Conservation (phyloP, 2,113 vertebrate genomes). For the Heterochromis multidens region DNA sequence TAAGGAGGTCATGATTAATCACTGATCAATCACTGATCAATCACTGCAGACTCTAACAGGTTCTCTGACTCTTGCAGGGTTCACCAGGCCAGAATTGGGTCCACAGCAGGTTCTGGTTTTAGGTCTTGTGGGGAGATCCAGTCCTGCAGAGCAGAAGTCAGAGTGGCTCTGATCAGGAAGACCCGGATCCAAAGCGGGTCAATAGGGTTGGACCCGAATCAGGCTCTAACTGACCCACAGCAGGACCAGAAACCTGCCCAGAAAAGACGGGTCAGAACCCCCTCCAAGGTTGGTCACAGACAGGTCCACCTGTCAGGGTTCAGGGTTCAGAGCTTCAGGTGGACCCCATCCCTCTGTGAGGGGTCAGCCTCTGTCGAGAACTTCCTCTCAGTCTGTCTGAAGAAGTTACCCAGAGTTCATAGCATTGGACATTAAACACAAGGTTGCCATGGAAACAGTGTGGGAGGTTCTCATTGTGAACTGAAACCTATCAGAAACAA, state of each 20-base stretch:
- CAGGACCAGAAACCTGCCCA: neutral
- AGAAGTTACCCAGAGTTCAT: neutral
- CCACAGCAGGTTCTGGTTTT: neutral
- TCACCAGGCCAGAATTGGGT: neutral
- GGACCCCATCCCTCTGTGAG: no score
- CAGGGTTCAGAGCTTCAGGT: no score
- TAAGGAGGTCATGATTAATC: neutral
- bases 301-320: neutral
- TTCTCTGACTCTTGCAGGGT: neutral
- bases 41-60: neutral
- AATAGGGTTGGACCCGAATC: neutral
- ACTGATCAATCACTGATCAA: neutral
- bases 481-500: neutral
- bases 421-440: neutral
- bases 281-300: neutral
- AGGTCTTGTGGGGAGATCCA: neutral
- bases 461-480: no score
- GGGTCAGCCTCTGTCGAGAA: neutral
- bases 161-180: slow-evolving; percentile 12
- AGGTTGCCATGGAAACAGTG: neutral
- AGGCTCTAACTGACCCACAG: neutral
- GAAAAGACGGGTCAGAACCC: neutral
- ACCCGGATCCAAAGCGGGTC: neutral
- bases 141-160: slow-evolving; percentile 1
- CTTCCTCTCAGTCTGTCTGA: neutral